Base-by-base conservation (phyloP, 2,113 vertebrate genomes). In the Nymphicus hollandicus region DNA sequence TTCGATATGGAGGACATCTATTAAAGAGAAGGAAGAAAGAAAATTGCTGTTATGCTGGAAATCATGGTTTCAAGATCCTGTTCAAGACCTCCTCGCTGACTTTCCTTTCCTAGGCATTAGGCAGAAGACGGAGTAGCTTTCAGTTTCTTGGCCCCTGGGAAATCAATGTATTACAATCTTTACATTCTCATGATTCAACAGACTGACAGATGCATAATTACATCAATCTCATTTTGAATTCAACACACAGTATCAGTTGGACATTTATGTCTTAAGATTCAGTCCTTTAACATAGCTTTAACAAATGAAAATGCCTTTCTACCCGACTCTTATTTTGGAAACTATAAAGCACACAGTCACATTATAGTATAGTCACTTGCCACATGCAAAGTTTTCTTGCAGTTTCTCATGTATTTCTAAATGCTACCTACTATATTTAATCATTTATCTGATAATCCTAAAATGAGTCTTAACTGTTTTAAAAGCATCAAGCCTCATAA, bases 91-190 rank as follows among this genome's bases (percentile, higher is more conserved):
- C 86, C 82, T 78, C 3, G 44, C 83, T 95, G 88, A 81, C 68
- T 71, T 81, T 86, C 76, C 90, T 93, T 65, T 86, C 79, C 89
- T 91, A 81, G 94, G 88, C 86, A 68, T 63, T 50, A 60, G 92
- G 88, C 69, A 93, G 95, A 84, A 68, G 90, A 81, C 68, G 91
- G 50, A 95, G 91, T 6, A 60, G 92, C 33, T 85, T 52, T 69
- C 85, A 87, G 71, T 64, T 74, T 91, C 79, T 35, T 33, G 78
- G 85, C 81, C 81, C 89, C 89, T 96, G 88, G 94, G 93, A 94
- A 94, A 96, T 91, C 93, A 96, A 87, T 10, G 70, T 49, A 13
- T 94, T 89, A 93, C 1, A 24, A 74, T 53, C 93, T 93, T 93
- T 83, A 89, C 65, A 86, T 91, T 88, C 91, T 81, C 65, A 77